A percentile compares a stretch with the other conserved stretches of the same genome.
phyloP scores from a whole-genome alignment of 2,113 vertebrate species.

The Oreochromis tanganicae region DNA sequence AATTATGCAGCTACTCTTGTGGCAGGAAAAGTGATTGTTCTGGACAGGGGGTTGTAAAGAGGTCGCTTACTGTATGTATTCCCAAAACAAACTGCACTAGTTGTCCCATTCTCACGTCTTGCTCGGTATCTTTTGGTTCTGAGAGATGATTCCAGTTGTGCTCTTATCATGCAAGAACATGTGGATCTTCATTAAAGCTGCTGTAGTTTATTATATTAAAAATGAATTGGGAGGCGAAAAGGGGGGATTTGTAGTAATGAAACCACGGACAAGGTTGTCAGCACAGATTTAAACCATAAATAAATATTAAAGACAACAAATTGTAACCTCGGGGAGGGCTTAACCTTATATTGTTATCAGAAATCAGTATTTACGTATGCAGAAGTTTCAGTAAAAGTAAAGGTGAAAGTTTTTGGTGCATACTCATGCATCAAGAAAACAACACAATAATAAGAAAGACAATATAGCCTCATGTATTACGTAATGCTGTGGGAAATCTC shows the following conservation, averaged over 20 bases:
- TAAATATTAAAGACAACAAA: background rate
- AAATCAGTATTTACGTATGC: background rate
- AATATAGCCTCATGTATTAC: background rate
- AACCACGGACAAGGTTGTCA: background rate
- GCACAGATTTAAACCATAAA: background rate
- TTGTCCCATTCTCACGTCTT: background rate
- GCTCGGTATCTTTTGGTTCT: background rate
- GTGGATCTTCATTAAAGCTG: background rate
- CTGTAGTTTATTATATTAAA: background rate
- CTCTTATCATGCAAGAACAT: background rate
- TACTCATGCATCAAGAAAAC: background rate
- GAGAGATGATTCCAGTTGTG: background rate
- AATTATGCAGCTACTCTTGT: conserved; percentile 49
- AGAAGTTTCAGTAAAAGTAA: background rate
- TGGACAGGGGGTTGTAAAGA: conserved; percentile 13
- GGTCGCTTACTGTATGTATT: conserved; percentile 2
- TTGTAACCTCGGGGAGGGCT: background rate
- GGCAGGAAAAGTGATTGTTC: conserved; percentile 45
- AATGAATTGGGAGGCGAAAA: background rate
- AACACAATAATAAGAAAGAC: background rate
- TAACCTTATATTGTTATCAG: background rate
- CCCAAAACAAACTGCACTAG: conserved; percentile 12
- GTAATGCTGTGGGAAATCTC: background rate
- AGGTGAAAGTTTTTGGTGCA: background rate
- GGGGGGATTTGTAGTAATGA: background rate